Base-by-base conservation (phyloP, 2,888 invertebrate genomes). In the Drosophila anomelani region DNA sequence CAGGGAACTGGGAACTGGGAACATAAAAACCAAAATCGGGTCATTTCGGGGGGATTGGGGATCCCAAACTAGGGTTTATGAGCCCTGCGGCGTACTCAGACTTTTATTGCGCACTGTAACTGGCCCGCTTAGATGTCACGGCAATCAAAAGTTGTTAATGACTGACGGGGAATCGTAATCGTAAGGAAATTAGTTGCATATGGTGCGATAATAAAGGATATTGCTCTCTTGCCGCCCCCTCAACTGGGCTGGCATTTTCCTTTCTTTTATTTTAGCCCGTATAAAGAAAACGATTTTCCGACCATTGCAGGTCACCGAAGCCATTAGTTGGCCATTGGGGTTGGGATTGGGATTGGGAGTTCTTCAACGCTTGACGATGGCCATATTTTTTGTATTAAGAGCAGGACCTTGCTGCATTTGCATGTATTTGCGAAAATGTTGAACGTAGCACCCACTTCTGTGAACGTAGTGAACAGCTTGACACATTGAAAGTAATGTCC, bases 11-110 rank as follows among this genome's bases (percentile, higher is more conserved):
- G 56, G 23, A 55, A n/a, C 12, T 62, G 73, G 49, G 51, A 74
- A 20, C 75, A 85, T 85, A 75, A 85, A 84, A 88, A 73, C 71
- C 84, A 80, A 74, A 84, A 88, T 88, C 87, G 87, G 84, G 84
- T 85, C 84, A 86, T 88, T 80, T 77, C 59, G 77, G 29, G 20
- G 47, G 9, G 32, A 56, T 6, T 49, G 53, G 47, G 38, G 41
- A 47, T 55, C 54, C 58, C 58, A 55, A 73, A 73, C 75, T 75
- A 59, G 66, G 43, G 66, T 66, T 73, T 73, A 73, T 49, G 70
- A 38, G 57, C 36, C 68, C 68, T 13, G 72, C 26, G 73, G 53
- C 49, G 60, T 34, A 72, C 73, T 73, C 57, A 55, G 49, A 34
- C 57, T 75, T 73, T 73, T 66, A 73, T 73, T 54, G 66, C 57